phyloP scores from a whole-genome alignment of 2,888 invertebrate genomes.

The Tiliacea citrago region DNA sequence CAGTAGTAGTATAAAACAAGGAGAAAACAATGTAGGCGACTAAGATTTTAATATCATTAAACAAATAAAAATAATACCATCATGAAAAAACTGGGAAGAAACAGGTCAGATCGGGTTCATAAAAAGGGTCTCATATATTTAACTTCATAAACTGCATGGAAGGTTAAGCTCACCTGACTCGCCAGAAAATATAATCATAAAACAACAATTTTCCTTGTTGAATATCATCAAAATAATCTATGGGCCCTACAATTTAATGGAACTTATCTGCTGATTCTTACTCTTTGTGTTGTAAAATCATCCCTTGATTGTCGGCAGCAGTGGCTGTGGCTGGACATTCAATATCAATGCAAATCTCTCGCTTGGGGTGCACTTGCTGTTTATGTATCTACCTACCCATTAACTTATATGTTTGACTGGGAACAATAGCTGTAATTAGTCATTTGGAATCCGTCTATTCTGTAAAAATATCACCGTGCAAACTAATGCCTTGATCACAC shows the following conservation, averaged over 20 bases:
- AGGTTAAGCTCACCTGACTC: background rate
- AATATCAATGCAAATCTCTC: conserved; percentile 89
- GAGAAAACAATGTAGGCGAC: no score
- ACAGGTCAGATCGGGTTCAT: background rate
- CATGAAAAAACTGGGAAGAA: background rate
- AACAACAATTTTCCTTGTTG: background rate
- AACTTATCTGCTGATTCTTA: conserved; percentile 46
- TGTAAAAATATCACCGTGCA: no score
- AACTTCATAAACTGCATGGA: no score
- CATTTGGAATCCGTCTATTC: background rate
- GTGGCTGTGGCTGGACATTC: conserved; percentile 85
- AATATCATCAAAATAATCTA: background rate
- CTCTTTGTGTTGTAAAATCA: conserved; percentile 83
- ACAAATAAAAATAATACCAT: no score
- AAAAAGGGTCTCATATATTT: background rate
- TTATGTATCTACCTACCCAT: conserved; percentile 25
- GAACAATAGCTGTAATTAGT: conserved; percentile 25
- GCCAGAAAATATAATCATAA: background rate
- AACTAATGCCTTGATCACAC: no score
- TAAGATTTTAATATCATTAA: no score
- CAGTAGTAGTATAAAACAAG: no score
- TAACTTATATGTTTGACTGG: conserved; percentile 12
- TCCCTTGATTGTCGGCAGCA: conserved; percentile 82
- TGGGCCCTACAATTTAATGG: background rate
- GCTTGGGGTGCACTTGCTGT: conserved; percentile 61